A percentile compares a stretch with the other conserved stretches of the same genome.
Evolutionary conservation across 2,113 vertebrate species (phyloP).

Genomic region (Hymenochirus boettgeri): DNA sequence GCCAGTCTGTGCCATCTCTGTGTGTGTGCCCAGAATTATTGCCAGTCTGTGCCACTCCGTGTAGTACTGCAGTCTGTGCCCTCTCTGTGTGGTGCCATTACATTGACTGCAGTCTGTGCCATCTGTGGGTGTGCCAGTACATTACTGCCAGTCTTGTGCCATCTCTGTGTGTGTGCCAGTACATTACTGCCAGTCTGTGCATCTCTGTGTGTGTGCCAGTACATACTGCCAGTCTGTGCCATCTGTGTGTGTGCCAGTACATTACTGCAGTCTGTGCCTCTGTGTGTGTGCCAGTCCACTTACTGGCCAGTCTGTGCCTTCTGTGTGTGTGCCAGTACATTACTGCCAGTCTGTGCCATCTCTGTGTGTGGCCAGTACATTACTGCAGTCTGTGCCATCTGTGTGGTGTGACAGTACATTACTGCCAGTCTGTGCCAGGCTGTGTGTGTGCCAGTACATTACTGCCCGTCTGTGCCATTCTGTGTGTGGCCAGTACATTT

Average conservation of each 20-base stretch:
- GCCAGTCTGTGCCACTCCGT: background rate
- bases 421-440: background rate
- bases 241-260: background rate
- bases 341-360: background rate
- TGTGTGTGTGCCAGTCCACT: background rate
- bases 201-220: background rate
- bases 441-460: background rate
- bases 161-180: background rate
- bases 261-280: background rate
- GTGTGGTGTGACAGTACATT: background rate
- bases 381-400: background rate
- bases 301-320: background rate
- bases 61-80: background rate
- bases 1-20: background rate
- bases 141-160: background rate
- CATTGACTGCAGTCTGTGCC: background rate
- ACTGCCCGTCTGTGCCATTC: background rate
- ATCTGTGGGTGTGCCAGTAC: background rate
- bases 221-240: background rate
- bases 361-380: background rate
- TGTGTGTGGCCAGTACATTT: too few relatives aligned
- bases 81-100: background rate
- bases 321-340: background rate
- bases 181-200: background rate
- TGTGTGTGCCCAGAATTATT: background rate